Conservation (phyloP, 2,797 vertebrate species). For the Spea hammondii region DNA sequence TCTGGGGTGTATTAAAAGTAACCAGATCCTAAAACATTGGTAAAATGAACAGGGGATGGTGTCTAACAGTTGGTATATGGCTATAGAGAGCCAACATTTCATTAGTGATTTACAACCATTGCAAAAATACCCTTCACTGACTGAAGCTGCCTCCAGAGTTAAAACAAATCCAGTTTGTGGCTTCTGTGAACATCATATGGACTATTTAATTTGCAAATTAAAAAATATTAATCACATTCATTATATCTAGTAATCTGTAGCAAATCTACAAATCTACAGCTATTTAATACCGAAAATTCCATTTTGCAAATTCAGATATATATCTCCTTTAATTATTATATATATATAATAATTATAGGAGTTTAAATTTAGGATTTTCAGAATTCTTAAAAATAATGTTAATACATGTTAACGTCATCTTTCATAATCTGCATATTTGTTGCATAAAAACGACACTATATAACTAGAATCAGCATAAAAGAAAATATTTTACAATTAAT, state of each 20-base stretch:
- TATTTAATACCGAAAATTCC: neutral
- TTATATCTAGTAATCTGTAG: neutral
- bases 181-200: too few relatives aligned
- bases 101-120: constrained; percentile 46
- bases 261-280: neutral
- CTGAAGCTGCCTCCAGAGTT: neutral
- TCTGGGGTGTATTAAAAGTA: constrained; percentile 57
- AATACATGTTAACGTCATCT: too few relatives aligned
- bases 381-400: too few relatives aligned
- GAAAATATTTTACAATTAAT: too few relatives aligned
- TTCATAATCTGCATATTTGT: too few relatives aligned
- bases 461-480: too few relatives aligned
- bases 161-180: too few relatives aligned
- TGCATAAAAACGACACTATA: too few relatives aligned
- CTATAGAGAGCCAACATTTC: constrained; percentile 47
- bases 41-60: constrained; percentile 53
- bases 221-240: neutral
- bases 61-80: constrained; percentile 54
- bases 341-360: too few relatives aligned
- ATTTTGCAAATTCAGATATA: too few relatives aligned
- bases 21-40: constrained; percentile 54
- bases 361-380: too few relatives aligned
- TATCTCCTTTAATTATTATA: too few relatives aligned
- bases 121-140: constrained; percentile 40
- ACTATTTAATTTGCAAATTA: neutral